phyloP scores from a whole-genome alignment of 1,140 invertebrate species.

The Trialeurodes vaporariorum region DNA sequence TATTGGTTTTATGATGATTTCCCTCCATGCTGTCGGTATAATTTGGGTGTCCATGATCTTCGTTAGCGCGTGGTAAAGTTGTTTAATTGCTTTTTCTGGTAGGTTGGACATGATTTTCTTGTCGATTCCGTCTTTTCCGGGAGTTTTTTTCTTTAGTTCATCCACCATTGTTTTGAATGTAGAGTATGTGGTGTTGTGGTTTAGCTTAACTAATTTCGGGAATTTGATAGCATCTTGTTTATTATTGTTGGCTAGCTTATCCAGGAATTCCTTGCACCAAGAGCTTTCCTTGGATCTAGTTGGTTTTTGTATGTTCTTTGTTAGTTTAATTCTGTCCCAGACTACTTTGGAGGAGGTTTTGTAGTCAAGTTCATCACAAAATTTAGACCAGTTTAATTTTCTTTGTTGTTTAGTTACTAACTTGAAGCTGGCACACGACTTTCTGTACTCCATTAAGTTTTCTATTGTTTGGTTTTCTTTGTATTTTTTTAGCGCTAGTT shows the following conservation, averaged over 20 bases:
- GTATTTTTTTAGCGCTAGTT: neutral
- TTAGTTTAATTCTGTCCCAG: neutral
- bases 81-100: neutral
- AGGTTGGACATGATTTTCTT: neutral
- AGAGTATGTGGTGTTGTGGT: neutral
- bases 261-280: neutral
- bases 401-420: neutral
- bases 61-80: neutral
- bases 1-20: neutral
- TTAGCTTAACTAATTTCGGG: too few species aligned
- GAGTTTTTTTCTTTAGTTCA: neutral
- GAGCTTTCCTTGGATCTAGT: neutral
- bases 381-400: neutral
- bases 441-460: neutral
- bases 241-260: too few species aligned
- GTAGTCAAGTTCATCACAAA: neutral
- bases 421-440: neutral
- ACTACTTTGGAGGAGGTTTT: neutral
- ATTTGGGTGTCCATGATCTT: neutral
- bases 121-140: neutral
- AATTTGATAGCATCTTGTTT: too few species aligned
- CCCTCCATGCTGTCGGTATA: neutral
- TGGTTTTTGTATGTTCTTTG: neutral
- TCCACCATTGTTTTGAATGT: neutral
- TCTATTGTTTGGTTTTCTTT: neutral